phyloP scores from a whole-genome alignment of 2,888 invertebrate species.

The Marasmarcha lunaedactyla region DNA sequence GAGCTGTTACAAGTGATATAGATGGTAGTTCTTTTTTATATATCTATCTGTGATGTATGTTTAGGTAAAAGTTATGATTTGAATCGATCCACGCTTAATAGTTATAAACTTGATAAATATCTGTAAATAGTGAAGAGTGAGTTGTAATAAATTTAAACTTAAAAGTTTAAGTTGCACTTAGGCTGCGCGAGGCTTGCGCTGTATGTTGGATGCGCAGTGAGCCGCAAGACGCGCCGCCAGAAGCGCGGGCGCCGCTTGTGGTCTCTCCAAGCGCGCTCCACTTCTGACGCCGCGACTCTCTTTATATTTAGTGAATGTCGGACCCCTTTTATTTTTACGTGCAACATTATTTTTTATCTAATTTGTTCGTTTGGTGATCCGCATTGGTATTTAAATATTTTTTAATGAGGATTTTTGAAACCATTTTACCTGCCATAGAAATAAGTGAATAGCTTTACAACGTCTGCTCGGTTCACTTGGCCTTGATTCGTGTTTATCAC shows the following conservation, averaged over 20 bases:
- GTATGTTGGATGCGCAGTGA: neutral
- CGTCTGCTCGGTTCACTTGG: constrained; percentile 28
- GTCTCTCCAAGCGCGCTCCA: too few species aligned
- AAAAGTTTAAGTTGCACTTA: constrained; percentile 27
- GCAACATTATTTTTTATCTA: constrained; percentile 29
- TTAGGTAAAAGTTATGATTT: constrained; percentile 65
- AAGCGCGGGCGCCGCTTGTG: too few species aligned
- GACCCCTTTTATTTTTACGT: neutral
- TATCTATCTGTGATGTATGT: constrained; percentile 66
- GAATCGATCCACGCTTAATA: constrained; percentile 45
- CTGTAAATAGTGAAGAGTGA: constrained; percentile 36
- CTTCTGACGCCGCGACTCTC: too few species aligned
- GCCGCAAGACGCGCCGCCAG: too few species aligned
- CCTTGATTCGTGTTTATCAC: neutral
- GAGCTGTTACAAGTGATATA: constrained; percentile 6
- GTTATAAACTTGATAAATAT: constrained; percentile 38
- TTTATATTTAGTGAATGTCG: too few species aligned
- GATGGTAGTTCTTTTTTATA: constrained; percentile 38
- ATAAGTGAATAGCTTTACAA: constrained; percentile 48
- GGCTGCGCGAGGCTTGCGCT: constrained; percentile 8
- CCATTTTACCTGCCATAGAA: constrained; percentile 65
- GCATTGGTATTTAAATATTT: constrained; percentile 44
- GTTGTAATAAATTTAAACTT: constrained; percentile 27
- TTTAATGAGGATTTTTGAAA: constrained; percentile 51
- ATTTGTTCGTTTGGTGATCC: constrained; percentile 39